Evolutionary conservation across 2,797 vertebrate species (phyloP).

Genomic region (Alfaro cultratus): DNA sequence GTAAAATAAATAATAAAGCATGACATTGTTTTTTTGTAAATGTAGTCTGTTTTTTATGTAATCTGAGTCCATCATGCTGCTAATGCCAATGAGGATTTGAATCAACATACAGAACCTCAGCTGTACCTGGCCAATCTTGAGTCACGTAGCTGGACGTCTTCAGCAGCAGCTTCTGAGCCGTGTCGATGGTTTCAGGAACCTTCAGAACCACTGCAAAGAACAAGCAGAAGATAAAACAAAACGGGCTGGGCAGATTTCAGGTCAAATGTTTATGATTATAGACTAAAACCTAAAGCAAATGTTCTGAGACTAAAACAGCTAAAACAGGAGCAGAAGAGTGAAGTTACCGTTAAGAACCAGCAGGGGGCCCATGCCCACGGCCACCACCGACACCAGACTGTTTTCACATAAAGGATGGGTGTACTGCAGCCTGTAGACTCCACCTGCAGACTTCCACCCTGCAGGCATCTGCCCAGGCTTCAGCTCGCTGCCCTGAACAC

Average conservation of each 20-base stretch:
- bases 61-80: too few relatives aligned
- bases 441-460: conserved; percentile 83
- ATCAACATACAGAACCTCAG: neutral
- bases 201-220: conserved; percentile 84
- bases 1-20: too few relatives aligned
- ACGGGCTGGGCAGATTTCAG: neutral
- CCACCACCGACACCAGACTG: conserved; percentile 82
- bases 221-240: neutral
- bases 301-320: neutral
- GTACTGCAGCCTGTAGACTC: conserved; percentile 89
- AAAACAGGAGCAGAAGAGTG: neutral
- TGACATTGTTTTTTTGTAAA: too few relatives aligned
- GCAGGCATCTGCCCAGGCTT: conserved; percentile 85
- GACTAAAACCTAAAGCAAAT: neutral
- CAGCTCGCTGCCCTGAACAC: conserved; percentile 78
- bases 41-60: too few relatives aligned
- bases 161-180: conserved; percentile 85
- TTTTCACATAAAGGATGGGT: conserved; percentile 86
- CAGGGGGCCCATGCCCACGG: conserved; percentile 85
- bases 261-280: neutral
- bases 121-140: conserved; percentile 81
- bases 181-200: conserved; percentile 77
- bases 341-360: conserved; percentile 87
- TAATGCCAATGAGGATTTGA: too few relatives aligned
- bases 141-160: conserved; percentile 83